A percentile compares a stretch with the other conserved stretches of the same genome.
Evolutionary conservation across 2,113 vertebrate species (phyloP).

Genomic region (Anseranas semipalmata): DNA sequence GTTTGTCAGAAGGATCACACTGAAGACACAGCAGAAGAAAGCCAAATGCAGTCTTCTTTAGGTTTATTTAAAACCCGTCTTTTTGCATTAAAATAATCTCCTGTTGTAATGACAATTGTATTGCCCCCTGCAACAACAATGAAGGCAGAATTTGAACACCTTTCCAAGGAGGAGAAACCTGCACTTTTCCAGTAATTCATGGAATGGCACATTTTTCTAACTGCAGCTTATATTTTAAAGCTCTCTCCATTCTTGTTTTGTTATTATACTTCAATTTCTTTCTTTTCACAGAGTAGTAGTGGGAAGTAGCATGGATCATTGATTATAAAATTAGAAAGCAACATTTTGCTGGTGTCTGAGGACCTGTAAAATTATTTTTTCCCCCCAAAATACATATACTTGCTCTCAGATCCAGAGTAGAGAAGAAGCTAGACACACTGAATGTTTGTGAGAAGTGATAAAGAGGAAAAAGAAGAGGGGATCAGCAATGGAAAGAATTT

Average conservation of each 20-base stretch:
- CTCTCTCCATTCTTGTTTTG: not conserved
- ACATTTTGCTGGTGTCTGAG: not conserved
- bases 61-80: slow-evolving; percentile 1
- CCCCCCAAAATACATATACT: not conserved
- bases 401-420: not conserved
- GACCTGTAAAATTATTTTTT: not conserved
- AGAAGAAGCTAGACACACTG: not conserved
- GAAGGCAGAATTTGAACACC: not conserved
- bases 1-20: not conserved
- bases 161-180: not conserved
- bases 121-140: not conserved
- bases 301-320: not conserved
- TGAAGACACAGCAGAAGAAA: not conserved
- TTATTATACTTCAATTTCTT: not conserved
- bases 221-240: not conserved
- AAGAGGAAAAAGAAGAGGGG: not conserved
- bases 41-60: not conserved
- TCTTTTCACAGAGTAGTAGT: not conserved
- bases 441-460: not conserved
- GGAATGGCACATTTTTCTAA: not conserved
- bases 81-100: not conserved
- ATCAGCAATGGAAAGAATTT: not conserved
- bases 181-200: not conserved
- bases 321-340: not conserved
- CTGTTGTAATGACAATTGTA: not conserved